Evolutionary conservation across 2,888 invertebrate genomes (phyloP).

Genomic region (Anoplius nigerrimus): DNA sequence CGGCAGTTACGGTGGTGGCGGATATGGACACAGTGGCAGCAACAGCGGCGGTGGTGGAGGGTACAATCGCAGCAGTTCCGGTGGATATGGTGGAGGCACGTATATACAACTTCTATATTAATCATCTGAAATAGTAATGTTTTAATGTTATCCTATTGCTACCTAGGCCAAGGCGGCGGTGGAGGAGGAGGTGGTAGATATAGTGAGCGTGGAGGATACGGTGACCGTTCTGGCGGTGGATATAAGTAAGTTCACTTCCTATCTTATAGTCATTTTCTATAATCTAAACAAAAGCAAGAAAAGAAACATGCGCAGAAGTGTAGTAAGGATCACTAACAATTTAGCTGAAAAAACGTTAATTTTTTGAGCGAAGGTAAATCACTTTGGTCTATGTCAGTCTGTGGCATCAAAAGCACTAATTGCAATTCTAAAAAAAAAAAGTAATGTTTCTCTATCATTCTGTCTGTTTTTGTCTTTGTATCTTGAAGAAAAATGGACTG

Average conservation of each 20-base stretch:
- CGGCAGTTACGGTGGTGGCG: slow-evolving; percentile 72
- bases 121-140: background rate
- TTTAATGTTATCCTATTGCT: background rate
- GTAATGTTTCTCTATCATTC: slow-evolving; percentile 43
- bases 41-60: slow-evolving; percentile 72
- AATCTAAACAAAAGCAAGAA: slow-evolving; percentile 26
- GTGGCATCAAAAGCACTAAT: slow-evolving; percentile 26
- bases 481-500: slow-evolving; percentile 51
- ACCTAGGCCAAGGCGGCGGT: slow-evolving; percentile 76
- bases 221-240: slow-evolving; percentile 71
- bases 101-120: background rate
- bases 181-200: slow-evolving; percentile 69
- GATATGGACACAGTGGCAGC: slow-evolving; percentile 65
- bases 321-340: slow-evolving; percentile 27
- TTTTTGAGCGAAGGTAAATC: slow-evolving; percentile 43
- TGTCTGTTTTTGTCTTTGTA: slow-evolving; percentile 44
- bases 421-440: slow-evolving; percentile 34
- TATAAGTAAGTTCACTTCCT: slow-evolving; percentile 72
- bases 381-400: slow-evolving; percentile 16
- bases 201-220: slow-evolving; percentile 77
- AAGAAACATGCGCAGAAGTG: slow-evolving; percentile 32
- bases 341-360: slow-evolving; percentile 35
- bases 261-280: slow-evolving; percentile 7
- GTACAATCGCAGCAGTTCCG: slow-evolving; percentile 70
- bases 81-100: slow-evolving; percentile 61